These are phyloP conservation scores for Eupithecia centaureata DNA, from an alignment of 2,888 invertebrate genomes.

Conservation along the genomic window DNA sequence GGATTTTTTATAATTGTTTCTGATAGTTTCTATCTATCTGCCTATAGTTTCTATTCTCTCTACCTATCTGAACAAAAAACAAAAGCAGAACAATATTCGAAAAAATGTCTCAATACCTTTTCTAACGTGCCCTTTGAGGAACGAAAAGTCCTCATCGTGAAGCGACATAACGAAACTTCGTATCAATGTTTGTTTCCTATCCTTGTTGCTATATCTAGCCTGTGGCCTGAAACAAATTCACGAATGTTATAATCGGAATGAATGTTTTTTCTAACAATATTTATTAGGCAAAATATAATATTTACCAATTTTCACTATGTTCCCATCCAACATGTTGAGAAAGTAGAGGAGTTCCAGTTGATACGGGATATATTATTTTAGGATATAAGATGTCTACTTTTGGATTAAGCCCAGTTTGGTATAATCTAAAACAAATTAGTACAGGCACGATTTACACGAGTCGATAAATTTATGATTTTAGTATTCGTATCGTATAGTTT, in stretches of 20 bases:
- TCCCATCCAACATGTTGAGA: slow-evolving; percentile 92
- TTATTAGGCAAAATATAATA: neutral
- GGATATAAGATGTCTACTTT: slow-evolving; percentile 89
- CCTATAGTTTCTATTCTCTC: no score
- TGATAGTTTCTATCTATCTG: no score
- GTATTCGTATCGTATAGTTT: no score
- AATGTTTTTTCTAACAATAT: neutral
- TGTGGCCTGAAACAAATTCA: slow-evolving; percentile 50
- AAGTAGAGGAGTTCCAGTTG: slow-evolving; percentile 90
- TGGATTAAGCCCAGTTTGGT: slow-evolving; percentile 87
- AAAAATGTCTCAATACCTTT: slow-evolving; percentile 47
- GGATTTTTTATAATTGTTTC: no score
- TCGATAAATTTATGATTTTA: neutral
- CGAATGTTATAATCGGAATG: neutral
- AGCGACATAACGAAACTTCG: slow-evolving; percentile 57
- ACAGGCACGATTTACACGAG: neutral
- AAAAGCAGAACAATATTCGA: neutral
- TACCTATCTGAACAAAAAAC: no score
- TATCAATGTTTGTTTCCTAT: slow-evolving; percentile 43
- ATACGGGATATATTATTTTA: slow-evolving; percentile 89
- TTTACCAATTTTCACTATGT: slow-evolving; percentile 87
- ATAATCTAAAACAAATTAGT: slow-evolving; percentile 81
- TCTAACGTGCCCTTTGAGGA: slow-evolving; percentile 50
- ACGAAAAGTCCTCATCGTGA: slow-evolving; percentile 57
- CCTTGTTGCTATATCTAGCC: slow-evolving; percentile 46